Conservation (phyloP, 2,797 vertebrate species). For the Tragelaphus oryx region DNA sequence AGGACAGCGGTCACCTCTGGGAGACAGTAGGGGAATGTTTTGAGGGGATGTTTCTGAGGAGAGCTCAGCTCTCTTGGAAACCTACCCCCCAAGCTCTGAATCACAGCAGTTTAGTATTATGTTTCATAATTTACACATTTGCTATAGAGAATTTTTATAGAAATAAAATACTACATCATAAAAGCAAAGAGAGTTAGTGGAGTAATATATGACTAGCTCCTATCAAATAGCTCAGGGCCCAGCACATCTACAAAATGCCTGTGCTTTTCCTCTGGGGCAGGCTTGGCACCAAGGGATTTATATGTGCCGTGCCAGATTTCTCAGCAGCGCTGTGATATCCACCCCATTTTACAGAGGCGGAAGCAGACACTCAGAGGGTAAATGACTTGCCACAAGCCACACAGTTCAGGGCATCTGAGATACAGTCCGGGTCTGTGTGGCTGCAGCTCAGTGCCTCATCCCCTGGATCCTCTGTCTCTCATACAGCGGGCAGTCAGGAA, state of each 20-base stretch:
- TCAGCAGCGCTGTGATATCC: fast-evolving
- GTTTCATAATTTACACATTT: neutral
- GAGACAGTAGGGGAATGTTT: neutral
- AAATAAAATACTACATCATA: neutral
- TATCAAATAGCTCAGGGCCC: neutral
- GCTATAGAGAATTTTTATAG: neutral
- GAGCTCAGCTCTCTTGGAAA: neutral
- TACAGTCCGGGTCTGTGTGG: neutral
- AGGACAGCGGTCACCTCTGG: neutral
- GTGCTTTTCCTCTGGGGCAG: neutral
- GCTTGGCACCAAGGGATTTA: too few relatives aligned
- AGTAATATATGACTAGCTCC: neutral
- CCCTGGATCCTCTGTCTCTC: neutral
- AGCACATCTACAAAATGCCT: fast-evolving
- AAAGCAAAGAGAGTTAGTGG: neutral
- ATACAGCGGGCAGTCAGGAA: neutral
- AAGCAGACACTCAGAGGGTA: neutral
- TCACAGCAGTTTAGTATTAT: neutral
- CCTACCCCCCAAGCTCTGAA: neutral
- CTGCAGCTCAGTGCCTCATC: fast-evolving
- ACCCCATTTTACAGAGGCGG: neutral
- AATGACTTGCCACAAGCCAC: neutral
- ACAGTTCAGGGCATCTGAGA: neutral
- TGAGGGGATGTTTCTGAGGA: fast-evolving
- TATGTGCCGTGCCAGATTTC: fast-evolving